Base-by-base conservation (phyloP, 2,888 invertebrate genomes). In the Lithophane socia region DNA sequence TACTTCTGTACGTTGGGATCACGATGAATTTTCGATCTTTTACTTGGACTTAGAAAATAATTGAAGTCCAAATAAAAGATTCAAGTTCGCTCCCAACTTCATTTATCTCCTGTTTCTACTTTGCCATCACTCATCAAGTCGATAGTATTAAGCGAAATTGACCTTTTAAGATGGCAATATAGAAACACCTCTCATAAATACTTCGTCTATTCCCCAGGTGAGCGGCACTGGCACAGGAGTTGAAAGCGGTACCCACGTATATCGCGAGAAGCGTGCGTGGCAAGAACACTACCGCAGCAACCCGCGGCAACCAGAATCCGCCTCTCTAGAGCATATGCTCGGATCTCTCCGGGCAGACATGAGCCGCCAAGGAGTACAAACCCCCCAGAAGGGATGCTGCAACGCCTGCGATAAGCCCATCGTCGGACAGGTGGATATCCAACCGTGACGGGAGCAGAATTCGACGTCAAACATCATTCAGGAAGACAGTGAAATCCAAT, bases 311-410 rank as follows among this genome's bases (percentile, higher is more conserved):
- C 98, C 97, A 97, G 96, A 96, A 83, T 94, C 96, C 87, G 97
- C 96, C 80, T 96, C 96, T 79, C 94, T 97, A 78, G 97, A 99
- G 96, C 98, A 98, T 94, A 99, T 99, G 99, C 98, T 99, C 95
- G 99, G 99, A 89, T 98, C 98, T 89, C 97, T 99, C 90, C 99
- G 99, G 94, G 99, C 98, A 94, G 99, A 99, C 97, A 99, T 99
- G 99, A 99, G 98, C 97, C 98, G 99, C 94, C 99, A 99, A 97
- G 99, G 99, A 96, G 99, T 99, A 86, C 99, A 98, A 95, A 99
- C 99, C 85, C 99, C 99, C 91, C 99, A 99, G 94, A 99, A 99
- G 97, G 99, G 99, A 92, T 99, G 99, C 97, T 99, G 99, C 98
- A 99, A 98, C 94, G 99, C 99, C 89, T 99, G 99, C 97, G 99